Conservation (phyloP, 2,113 vertebrate genomes). For the Anhinga anhinga region DNA sequence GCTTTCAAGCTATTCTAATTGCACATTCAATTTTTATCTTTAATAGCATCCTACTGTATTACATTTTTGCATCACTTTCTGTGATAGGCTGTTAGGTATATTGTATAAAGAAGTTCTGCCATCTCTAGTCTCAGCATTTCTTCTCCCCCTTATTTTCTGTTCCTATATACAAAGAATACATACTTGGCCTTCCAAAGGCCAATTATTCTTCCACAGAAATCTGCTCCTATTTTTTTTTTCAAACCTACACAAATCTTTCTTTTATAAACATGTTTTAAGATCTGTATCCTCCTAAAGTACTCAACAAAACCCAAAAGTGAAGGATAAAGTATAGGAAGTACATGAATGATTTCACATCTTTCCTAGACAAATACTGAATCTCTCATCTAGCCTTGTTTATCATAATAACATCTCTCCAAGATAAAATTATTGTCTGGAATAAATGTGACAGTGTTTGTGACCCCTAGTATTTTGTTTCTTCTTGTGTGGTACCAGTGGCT, state of each 20-base stretch:
- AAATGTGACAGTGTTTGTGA: not conserved
- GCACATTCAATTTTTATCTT: not conserved
- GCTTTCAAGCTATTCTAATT: constrained; percentile 5
- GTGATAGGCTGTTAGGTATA: not conserved
- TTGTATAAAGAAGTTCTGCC: not conserved
- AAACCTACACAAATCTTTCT: not conserved
- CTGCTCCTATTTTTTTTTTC: not conserved
- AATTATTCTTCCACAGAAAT: not conserved
- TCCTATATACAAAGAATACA: not conserved
- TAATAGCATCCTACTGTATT: not conserved
- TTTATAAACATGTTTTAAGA: not conserved
- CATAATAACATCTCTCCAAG: not conserved
- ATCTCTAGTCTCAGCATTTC: not conserved
- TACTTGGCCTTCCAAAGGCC: not conserved
- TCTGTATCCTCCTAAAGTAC: not conserved
- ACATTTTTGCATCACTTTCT: not conserved
- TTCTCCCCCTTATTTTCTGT: not conserved
- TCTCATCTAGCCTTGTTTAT: not conserved
- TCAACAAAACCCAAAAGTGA: not conserved
- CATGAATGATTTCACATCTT: not conserved
- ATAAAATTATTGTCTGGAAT: not conserved
- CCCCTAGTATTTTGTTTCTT: not conserved
- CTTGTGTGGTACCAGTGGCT: not conserved
- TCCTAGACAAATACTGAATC: not conserved
- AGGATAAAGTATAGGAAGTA: not conserved